A percentile compares a stretch with the other conserved stretches of the same genome.
These are phyloP conservation scores for Papilio dardanus DNA, from an alignment of 1,140 invertebrate genomes.

Conservation along the genomic window DNA sequence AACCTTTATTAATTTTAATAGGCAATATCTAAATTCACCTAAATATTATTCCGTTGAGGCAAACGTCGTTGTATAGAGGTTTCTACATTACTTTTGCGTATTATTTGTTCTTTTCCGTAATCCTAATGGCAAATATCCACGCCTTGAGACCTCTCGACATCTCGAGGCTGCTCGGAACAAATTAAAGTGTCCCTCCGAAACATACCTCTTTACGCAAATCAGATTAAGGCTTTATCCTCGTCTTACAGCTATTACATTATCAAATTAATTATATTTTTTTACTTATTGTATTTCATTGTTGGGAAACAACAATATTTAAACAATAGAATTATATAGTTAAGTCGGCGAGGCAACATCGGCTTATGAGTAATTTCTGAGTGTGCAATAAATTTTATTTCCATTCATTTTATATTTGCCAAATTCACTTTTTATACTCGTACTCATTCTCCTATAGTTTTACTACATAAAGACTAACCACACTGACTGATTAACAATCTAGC, in stretches of 20 bases:
- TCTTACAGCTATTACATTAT: background rate
- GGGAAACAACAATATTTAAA: too few species aligned
- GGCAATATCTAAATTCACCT: background rate
- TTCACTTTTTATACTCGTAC: background rate
- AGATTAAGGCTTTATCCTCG: conserved; percentile 23
- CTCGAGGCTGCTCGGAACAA: conserved; percentile 11
- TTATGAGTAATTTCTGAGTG: too few species aligned
- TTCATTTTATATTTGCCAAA: background rate
- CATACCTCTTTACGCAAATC: conserved; percentile 21
- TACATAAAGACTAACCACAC: background rate
- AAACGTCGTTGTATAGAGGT: background rate
- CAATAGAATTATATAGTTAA: too few species aligned
- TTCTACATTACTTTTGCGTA: background rate
- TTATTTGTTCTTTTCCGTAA: conserved; percentile 18
- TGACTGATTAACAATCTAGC: background rate
- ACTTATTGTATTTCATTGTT: too few species aligned
- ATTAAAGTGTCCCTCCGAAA: conserved; percentile 22
- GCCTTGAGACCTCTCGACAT: conserved; percentile 20
- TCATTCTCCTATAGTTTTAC: background rate
- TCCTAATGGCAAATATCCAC: conserved; percentile 24
- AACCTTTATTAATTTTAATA: background rate
- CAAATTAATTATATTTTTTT: background rate
- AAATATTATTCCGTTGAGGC: background rate
- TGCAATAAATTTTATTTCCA: too few species aligned
- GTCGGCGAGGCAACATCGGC: too few species aligned